Evolutionary conservation across 2,113 vertebrate genomes (phyloP), one percentile per base, ranked within the genome.

Genomic region (Vombatus ursinus): DNA sequence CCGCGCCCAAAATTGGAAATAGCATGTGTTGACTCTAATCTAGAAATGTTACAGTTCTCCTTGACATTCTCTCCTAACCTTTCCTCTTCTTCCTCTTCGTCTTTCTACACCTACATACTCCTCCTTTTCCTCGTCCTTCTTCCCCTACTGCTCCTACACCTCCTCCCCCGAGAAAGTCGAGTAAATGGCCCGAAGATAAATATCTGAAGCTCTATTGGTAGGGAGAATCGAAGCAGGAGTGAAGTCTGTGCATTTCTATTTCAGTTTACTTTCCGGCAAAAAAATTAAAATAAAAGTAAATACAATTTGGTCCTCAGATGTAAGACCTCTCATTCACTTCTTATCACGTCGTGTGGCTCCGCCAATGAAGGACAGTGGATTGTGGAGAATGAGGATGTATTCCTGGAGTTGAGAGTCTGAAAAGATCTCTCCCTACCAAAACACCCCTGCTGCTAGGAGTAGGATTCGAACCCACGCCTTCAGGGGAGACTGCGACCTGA

Each of bases 391-490:
- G 52, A 23, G 19, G 16, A 23, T 53, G 23, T 54, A 24, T 25
- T 7, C 53, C 24, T 26, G 53, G 53, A 54, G 24, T 54, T 8
- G 25, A 24, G 25, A 24, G 24, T 53, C 23, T 23, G 25, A 24
- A 24, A 0, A 8, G 23, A 3, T 53, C 22, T 53, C 22, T 53
- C 52, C 3, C 22, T n/a, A 19, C 14, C 61, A 14, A 4, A 31
- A 31, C 4, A 3, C 3, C 4, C 0, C 0, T 98, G 98, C 0
- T 98, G 98, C 98, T 98, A 98, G 98, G 97, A 98, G 98, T 98
- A 98, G 98, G 98, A 98, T 98, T 98, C 97, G 98, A 98, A 98
- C 98, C 98, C 98, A 97, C 95, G 95, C 93, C 97, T 98, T 97
- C 97, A 98, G 97, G 90, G 97, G 98, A 98, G 98, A 98, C 98